Evolutionary conservation across 37 sponge, comb jelly and placozoan genomes (phyloP), one percentile per base, ranked within the genome.

Genomic region (Tethya wilhelma): DNA sequence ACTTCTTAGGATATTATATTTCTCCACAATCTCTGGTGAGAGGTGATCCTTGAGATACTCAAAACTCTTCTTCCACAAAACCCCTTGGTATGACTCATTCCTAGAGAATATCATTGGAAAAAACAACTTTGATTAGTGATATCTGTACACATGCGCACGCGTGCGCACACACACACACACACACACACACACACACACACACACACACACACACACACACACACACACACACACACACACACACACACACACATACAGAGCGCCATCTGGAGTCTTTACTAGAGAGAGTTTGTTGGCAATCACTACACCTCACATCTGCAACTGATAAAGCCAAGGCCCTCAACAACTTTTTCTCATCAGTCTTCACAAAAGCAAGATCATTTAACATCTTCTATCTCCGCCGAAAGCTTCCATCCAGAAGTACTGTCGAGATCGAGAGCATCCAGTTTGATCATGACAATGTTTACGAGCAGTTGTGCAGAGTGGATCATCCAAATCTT

Each of bases 1-100:
- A n/a, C n/a, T n/a, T n/a, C n/a, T n/a, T n/a, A n/a, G n/a, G n/a
- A n/a, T n/a, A n/a, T n/a, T n/a, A 57, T 89, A 89, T 67, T 89
- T 71, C 59, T 77, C 77, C 66, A 83, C 22, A 26, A 79, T 65
- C 22, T 83, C 79, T 11, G 84, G 84, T 11, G 79, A 76, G 59
- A 89, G 62, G 45, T 72, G 66, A 44, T 71, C 75, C 46, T 78
- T 83, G 28, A 89, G 55, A 26, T 56, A 19, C 38, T 83, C 58
- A 31, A 78, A 34, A 64, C 80, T 89, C n/a, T 32, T 89, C 28
- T 79, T 70, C 90, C 90, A 89, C 7, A 89, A 45, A 45, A 79
- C 74, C 71, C 84, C 90, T 69, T 89, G 84, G 36, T 56, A 71
- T 8, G 37, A 25, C 39, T 68, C 75, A 64, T 83, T 83, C 40